Evolutionary conservation across 1,140 invertebrate genomes (phyloP).

Genomic region (Polypedilum pembai): DNA sequence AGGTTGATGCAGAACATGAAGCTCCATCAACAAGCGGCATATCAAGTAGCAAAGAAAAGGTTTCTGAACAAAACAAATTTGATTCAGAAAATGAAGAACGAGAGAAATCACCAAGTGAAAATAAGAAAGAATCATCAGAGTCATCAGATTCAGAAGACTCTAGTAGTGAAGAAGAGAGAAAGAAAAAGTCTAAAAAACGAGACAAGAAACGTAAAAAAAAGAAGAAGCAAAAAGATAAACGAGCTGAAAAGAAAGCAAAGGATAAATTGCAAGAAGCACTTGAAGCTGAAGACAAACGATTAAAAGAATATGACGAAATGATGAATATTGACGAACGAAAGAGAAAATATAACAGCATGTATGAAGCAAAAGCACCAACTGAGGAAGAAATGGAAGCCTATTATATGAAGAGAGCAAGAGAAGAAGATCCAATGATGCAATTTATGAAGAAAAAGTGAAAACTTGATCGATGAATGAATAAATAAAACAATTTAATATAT

Average conservation of each 20-base stretch:
- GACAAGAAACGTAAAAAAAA: slow-evolving; percentile 63
- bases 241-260: slow-evolving; percentile 44
- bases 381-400: slow-evolving; percentile 92
- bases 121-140: neutral
- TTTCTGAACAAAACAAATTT: neutral
- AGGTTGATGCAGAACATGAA: neutral
- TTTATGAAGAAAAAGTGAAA: slow-evolving; percentile 44
- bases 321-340: slow-evolving; percentile 77
- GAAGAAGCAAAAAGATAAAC: slow-evolving; percentile 49
- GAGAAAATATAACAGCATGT: slow-evolving; percentile 85
- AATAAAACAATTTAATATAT: too few relatives aligned
- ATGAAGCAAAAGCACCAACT: slow-evolving; percentile 70
- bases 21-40: slow-evolving; percentile 22
- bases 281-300: slow-evolving; percentile 55
- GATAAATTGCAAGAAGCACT: slow-evolving; percentile 54
- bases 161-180: slow-evolving; percentile 47
- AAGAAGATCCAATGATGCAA: slow-evolving; percentile 87
- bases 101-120: neutral
- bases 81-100: neutral
- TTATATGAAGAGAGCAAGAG: slow-evolving; percentile 71
- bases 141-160: slow-evolving; percentile 42
- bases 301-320: slow-evolving; percentile 56
- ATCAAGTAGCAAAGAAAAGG: neutral
- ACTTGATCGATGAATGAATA: too few relatives aligned
- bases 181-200: slow-evolving; percentile 53